Percentiles rank a stretch among this genome's conserved stretches.
Evolutionary conservation across 2,888 invertebrate genomes (phyloP).

Genomic region (Cephonodes hylas): DNA sequence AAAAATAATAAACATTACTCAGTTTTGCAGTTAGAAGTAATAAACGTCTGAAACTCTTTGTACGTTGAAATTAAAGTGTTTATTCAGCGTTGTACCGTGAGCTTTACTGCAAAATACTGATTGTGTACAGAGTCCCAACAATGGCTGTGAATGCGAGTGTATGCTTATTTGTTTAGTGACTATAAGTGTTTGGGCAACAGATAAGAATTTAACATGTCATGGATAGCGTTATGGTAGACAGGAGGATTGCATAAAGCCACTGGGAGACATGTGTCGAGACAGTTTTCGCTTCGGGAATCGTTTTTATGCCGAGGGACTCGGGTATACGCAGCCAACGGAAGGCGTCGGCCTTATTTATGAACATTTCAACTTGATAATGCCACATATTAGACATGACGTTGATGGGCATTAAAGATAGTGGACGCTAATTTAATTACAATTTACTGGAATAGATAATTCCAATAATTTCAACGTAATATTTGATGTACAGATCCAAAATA

Average conservation of each 20-base stretch:
- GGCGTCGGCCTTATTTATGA: not conserved
- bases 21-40: constrained; percentile 29
- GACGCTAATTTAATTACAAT: not conserved
- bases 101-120: constrained; percentile 34
- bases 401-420: not conserved
- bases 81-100: constrained; percentile 28
- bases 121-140: constrained; percentile 35
- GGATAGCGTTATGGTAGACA: constrained; percentile 39
- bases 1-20: constrained; percentile 2
- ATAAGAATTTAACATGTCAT: constrained; percentile 42
- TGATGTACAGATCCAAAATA: not conserved
- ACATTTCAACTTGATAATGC: not conserved
- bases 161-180: constrained; percentile 20
- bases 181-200: constrained; percentile 19
- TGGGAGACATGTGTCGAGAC: constrained; percentile 62
- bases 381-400: not conserved
- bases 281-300: constrained; percentile 36
- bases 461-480: not conserved
- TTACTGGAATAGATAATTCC: not conserved
- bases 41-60: constrained; percentile 39
- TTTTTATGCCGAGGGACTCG: constrained; percentile 37
- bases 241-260: constrained; percentile 54
- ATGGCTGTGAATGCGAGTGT: constrained; percentile 21
- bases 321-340: not conserved
- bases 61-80: constrained; percentile 39